Percentiles rank a stretch among this genome's conserved stretches.
These are phyloP conservation scores for Anagrus nilaparvatae DNA, from an alignment of 1,140 invertebrate genomes.

Conservation along the genomic window DNA sequence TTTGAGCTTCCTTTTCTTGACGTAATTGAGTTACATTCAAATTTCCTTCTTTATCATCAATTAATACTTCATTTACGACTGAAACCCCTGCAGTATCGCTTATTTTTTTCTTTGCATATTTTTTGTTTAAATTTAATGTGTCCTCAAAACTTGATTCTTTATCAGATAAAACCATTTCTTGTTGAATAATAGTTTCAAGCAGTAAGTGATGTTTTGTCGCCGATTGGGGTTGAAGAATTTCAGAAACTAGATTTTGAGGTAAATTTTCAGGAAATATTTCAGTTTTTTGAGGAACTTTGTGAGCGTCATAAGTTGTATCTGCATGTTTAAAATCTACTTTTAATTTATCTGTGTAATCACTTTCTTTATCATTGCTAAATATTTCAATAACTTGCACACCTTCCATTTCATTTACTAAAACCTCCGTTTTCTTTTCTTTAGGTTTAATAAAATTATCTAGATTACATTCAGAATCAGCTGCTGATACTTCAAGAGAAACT, in stretches of 20 bases:
- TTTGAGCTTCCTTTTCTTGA: conserved; percentile 26
- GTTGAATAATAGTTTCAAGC: conserved; percentile 42
- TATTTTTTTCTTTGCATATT: conserved; percentile 35
- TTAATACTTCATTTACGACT: conserved; percentile 36
- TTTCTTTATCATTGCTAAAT: conserved; percentile 38
- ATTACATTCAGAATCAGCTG: conserved; percentile 30
- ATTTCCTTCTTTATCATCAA: conserved; percentile 42
- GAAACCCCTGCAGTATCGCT: conserved; percentile 37
- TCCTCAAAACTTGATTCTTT: conserved; percentile 40
- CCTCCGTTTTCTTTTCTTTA: conserved; percentile 34
- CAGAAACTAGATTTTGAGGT: conserved; percentile 26
- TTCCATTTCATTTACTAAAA: conserved; percentile 35
- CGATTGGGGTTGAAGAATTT: conserved; percentile 22
- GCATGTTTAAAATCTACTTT: conserved; percentile 30
- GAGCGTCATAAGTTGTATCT: conserved; percentile 30
- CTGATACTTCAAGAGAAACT: conserved; percentile 35
- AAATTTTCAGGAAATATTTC: conserved; percentile 35
- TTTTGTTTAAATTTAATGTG: conserved; percentile 24
- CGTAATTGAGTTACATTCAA: conserved; percentile 30
- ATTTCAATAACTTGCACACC: conserved; percentile 38
- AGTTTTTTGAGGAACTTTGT: conserved; percentile 37
- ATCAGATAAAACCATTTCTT: conserved; percentile 41
- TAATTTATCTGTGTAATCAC: conserved; percentile 29
- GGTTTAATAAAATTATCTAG: conserved; percentile 35
- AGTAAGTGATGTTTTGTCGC: conserved; percentile 38